Conservation (phyloP, 2,888 invertebrate species). For the Eupelmus urozonus region DNA sequence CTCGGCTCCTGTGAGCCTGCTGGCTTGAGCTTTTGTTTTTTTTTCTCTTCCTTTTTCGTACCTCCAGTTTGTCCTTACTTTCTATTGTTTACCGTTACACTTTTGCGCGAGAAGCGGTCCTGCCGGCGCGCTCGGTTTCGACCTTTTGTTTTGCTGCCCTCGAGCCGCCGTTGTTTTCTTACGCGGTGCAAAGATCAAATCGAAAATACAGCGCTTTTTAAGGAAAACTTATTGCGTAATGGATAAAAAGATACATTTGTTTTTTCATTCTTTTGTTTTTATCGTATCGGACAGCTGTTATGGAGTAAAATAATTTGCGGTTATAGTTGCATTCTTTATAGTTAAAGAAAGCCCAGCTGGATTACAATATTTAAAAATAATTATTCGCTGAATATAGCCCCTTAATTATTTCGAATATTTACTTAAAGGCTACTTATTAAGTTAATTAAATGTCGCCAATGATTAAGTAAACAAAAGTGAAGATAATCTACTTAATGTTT, state of each 20-base stretch:
- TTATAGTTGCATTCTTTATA: too few relatives aligned
- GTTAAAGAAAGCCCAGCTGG: too few relatives aligned
- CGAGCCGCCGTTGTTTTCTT: not conserved
- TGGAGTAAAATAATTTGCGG: too few relatives aligned
- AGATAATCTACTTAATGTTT: too few relatives aligned
- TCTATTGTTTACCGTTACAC: slow-evolving; percentile 44
- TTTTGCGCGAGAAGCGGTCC: slow-evolving; percentile 14
- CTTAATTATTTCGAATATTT: too few relatives aligned
- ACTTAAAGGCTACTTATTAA: too few relatives aligned
- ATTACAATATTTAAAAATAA: too few relatives aligned
- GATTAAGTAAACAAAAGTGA: too few relatives aligned
- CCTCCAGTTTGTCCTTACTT: slow-evolving; percentile 20
- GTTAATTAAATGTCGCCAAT: too few relatives aligned
- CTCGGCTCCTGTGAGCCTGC: too few relatives aligned
- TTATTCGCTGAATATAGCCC: too few relatives aligned
- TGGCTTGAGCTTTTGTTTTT: not conserved
- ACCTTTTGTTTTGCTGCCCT: slow-evolving; percentile 15
- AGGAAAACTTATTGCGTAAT: not conserved
- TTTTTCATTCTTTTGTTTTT: too few relatives aligned
- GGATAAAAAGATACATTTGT: not conserved
- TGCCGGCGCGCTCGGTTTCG: not conserved
- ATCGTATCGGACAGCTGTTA: not conserved
- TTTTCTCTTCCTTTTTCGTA: not conserved
- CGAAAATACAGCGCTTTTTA: not conserved
- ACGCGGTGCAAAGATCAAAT: not conserved